phyloP scores from a whole-genome alignment of 2,888 invertebrate genomes.

The Agriopis marginaria region DNA sequence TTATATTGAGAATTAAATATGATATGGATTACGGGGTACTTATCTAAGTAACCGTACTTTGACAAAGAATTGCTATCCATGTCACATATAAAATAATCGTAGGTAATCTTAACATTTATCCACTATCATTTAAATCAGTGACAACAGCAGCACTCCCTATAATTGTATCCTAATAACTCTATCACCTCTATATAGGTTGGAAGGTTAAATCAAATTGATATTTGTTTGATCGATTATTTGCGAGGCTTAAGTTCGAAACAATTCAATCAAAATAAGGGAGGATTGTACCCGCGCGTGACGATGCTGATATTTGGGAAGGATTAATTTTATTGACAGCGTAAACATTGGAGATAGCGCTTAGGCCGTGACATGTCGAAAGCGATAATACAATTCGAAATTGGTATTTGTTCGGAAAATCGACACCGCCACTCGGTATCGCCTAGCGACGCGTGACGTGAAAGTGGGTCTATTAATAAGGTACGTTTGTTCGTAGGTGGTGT shows the following conservation, averaged over 20 bases:
- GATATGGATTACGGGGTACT: too few species aligned
- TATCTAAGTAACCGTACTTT: too few species aligned
- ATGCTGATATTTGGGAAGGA: conserved; percentile 70
- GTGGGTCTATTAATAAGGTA: neutral
- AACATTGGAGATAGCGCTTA: conserved; percentile 66
- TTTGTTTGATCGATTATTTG: conserved; percentile 73
- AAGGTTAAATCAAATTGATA: conserved; percentile 68
- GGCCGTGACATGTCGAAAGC: conserved; percentile 61
- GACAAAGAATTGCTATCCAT: too few species aligned
- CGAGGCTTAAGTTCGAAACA: conserved; percentile 76
- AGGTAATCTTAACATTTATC: neutral
- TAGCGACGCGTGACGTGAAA: conserved; percentile 1
- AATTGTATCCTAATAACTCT: conserved; percentile 25
- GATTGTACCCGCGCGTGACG: conserved; percentile 59
- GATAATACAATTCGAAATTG: conserved; percentile 51
- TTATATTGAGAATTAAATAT: too few species aligned
- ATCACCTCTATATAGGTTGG: conserved; percentile 11
- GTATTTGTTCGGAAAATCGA: conserved; percentile 50
- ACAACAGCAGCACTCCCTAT: conserved; percentile 14
- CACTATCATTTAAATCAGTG: conserved; percentile 4
- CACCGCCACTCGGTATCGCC: conserved; percentile 33
- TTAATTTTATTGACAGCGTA: conserved; percentile 77
- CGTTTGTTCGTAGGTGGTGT: conserved; percentile 89
- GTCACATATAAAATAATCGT: neutral
- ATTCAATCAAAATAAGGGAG: conserved; percentile 78